Conservation (phyloP, 2,797 vertebrate species). For the Pachyuromys duprasi region DNA sequence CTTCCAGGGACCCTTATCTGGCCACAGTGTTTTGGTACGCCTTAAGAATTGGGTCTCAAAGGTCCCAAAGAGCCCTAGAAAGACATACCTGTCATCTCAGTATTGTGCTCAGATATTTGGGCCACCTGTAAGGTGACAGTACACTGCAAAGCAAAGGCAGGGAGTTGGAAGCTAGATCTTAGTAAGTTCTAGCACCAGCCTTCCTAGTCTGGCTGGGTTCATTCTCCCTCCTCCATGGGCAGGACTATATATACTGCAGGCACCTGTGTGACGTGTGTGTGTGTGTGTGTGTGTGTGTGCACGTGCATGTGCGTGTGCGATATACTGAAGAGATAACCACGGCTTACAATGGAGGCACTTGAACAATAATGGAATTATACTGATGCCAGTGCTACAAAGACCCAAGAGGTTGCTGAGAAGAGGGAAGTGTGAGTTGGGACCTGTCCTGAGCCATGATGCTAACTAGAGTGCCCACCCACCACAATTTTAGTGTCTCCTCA, state of each 20-base stretch:
- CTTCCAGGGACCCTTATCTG: not conserved
- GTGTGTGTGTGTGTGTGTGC: not conserved
- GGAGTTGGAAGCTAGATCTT: not conserved
- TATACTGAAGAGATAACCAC: not conserved
- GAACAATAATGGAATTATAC: not conserved
- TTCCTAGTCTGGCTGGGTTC: not conserved
- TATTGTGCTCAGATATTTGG: not conserved
- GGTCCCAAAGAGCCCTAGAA: not conserved
- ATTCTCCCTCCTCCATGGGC: not conserved
- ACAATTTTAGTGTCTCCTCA: not conserved
- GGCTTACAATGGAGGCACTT: not conserved
- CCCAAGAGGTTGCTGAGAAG: not conserved
- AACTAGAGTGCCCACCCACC: not conserved
- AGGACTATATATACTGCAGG: too few relatives aligned
- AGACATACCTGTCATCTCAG: conserved; percentile 65
- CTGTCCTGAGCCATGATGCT: not conserved
- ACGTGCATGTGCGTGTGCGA: not conserved
- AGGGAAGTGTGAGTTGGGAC: not conserved
- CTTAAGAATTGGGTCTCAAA: not conserved
- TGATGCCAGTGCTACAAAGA: not conserved
- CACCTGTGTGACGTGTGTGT: not conserved
- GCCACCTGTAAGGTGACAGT: conserved; percentile 69
- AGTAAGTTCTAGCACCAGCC: not conserved
- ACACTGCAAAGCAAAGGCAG: conserved; percentile 71
- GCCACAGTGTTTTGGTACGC: not conserved